These are phyloP conservation scores for Psylliodes chrysocephalus DNA, from an alignment of 2,888 invertebrate species.

Conservation along the genomic window DNA sequence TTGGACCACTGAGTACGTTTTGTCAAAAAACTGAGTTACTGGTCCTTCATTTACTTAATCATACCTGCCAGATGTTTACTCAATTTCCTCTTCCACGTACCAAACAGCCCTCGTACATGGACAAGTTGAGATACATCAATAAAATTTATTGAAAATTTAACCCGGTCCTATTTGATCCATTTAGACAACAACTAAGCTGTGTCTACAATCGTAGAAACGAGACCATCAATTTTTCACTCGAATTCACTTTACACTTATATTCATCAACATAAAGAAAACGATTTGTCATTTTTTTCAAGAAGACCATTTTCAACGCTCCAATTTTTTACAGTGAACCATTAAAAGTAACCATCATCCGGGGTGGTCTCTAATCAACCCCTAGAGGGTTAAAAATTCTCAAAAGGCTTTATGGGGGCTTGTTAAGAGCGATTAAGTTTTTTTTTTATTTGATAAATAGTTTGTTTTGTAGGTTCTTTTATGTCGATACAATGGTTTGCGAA, in stretches of 20 bases:
- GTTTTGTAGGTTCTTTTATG: constrained; percentile 50
- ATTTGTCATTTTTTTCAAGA: constrained; percentile 50
- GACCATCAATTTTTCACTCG: constrained; percentile 35
- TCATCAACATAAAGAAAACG: constrained; percentile 50
- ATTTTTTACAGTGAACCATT: constrained; percentile 48
- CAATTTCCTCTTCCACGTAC: too few species aligned
- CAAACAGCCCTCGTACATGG: too few species aligned
- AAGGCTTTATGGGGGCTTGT: constrained; percentile 50
- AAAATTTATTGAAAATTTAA: not conserved
- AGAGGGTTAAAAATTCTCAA: constrained; percentile 48
- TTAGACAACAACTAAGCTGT: not conserved
- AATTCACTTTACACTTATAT: constrained; percentile 50
- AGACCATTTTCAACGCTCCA: constrained; percentile 49
- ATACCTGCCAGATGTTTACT: too few species aligned
- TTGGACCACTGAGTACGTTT: too few species aligned
- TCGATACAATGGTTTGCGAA: constrained; percentile 35
- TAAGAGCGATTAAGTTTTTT: constrained; percentile 50
- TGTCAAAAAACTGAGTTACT: too few species aligned
- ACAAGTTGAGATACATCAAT: too few species aligned
- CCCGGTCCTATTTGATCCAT: not conserved
- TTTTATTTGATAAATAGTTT: constrained; percentile 54
- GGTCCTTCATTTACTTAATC: too few species aligned
- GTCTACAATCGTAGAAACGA: not conserved
- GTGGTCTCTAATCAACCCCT: constrained; percentile 52
- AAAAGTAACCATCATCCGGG: constrained; percentile 43